phyloP scores from a whole-genome alignment of 2,113 vertebrate genomes.

The Sitta europaea region DNA sequence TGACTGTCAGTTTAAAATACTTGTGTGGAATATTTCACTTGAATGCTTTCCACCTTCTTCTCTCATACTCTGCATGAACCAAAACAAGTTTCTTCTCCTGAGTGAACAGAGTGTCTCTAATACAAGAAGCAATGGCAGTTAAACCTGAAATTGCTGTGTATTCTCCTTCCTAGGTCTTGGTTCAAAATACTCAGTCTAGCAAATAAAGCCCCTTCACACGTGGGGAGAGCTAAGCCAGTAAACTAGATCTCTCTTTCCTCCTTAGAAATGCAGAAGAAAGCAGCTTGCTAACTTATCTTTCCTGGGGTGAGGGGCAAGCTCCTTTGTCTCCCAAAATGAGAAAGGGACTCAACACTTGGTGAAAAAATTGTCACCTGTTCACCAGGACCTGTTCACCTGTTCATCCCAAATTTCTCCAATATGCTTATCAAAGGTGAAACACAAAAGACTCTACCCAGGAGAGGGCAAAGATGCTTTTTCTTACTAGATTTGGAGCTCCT shows the following conservation, averaged over 20 bases:
- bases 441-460: neutral
- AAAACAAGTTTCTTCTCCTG: neutral
- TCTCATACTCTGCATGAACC: neutral
- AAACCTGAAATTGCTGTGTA: neutral
- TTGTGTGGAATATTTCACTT: neutral
- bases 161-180: neutral
- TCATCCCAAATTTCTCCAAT: neutral
- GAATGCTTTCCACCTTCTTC: neutral
- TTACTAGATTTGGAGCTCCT: neutral
- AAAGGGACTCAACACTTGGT: neutral
- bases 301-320: neutral
- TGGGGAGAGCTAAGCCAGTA: neutral
- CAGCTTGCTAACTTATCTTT: neutral
- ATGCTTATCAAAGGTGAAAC: neutral
- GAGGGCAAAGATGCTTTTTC: neutral
- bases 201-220: neutral
- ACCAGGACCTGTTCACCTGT: too few relatives aligned
- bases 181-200: neutral
- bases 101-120: neutral
- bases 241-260: neutral
- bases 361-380: neutral
- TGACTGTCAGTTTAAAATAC: constrained; percentile 31
- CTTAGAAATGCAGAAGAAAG: neutral
- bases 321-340: neutral
- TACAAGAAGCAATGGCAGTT: neutral